phyloP scores from a whole-genome alignment of 2,797 vertebrate species.

The Cheirogaleus major region DNA sequence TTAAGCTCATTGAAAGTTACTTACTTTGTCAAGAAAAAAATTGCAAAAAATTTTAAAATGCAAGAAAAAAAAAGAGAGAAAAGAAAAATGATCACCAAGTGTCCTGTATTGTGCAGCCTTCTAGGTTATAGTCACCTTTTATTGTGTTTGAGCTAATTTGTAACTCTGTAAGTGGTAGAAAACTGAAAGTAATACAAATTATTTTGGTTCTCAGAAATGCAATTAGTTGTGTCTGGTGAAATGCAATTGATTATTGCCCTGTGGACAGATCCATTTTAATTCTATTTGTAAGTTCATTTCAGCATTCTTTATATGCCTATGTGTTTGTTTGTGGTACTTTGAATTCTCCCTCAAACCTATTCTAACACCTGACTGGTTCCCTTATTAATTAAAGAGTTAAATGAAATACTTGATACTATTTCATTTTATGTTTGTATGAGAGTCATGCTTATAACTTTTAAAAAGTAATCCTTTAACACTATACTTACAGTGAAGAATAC shows the following conservation, averaged over 20 bases:
- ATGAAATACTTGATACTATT: not conserved
- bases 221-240: not conserved
- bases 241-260: not conserved
- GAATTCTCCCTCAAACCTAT: not conserved
- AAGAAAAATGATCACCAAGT: not conserved
- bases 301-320: not conserved
- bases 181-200: not conserved
- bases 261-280: not conserved
- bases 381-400: slow-evolving; percentile 4
- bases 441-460: not conserved
- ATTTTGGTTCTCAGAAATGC: not conserved
- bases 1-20: not conserved
- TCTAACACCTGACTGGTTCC: not conserved
- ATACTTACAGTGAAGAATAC: not conserved
- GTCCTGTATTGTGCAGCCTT: not conserved
- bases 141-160: not conserved
- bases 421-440: not conserved
- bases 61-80: not conserved
- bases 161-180: not conserved
- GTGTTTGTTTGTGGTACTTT: not conserved
- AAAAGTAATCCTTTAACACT: not conserved
- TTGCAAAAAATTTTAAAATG: not conserved
- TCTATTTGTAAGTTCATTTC: not conserved
- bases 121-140: not conserved
- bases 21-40: not conserved